Percentiles rank a stretch among this genome's conserved stretches.
phyloP scores from a whole-genome alignment of 2,797 vertebrate genomes.

The Synaphobranchus kaupii region DNA sequence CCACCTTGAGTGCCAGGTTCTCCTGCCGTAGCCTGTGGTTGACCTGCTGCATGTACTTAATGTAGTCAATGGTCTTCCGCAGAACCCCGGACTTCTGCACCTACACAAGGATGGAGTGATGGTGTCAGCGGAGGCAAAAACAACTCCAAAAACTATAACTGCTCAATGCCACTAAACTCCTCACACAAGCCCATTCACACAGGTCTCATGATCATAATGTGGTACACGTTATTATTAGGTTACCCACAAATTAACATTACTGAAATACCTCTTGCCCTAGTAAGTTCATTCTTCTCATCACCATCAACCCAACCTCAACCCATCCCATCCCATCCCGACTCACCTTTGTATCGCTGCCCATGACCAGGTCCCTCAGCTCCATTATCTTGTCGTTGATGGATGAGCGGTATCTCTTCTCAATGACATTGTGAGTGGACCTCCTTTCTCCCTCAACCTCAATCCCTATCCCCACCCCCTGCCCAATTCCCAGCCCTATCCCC shows the following conservation, averaged over 20 bases:
- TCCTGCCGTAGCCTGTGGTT: slow-evolving; percentile 96
- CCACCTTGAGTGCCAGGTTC: slow-evolving; percentile 91
- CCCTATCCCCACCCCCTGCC: slow-evolving; percentile 63
- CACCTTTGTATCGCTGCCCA: slow-evolving; percentile 95
- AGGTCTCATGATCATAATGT: background rate
- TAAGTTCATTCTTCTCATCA: background rate
- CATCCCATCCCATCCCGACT: slow-evolving; percentile 21
- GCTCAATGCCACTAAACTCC: background rate
- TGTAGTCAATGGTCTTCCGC: slow-evolving; percentile 96
- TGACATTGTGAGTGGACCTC: slow-evolving; percentile 96
- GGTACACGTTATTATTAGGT: background rate
- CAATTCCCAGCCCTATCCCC: slow-evolving; percentile 30
- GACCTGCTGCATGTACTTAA: slow-evolving; percentile 93
- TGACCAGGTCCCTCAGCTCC: slow-evolving; percentile 92
- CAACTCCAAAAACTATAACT: background rate
- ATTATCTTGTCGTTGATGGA: slow-evolving; percentile 98
- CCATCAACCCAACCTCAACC: background rate
- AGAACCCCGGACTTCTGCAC: slow-evolving; percentile 97
- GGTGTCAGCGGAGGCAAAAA: background rate
- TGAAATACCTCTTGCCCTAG: background rate
- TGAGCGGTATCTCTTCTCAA: slow-evolving; percentile 94
- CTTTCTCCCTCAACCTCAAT: slow-evolving; percentile 88
- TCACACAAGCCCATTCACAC: slow-evolving; percentile 10
- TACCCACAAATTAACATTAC: background rate
- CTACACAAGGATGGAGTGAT: slow-evolving; percentile 60